Evolutionary conservation across 2,797 vertebrate species (phyloP), one percentile per base, ranked within the genome.

Genomic region (Lutra lutra): DNA sequence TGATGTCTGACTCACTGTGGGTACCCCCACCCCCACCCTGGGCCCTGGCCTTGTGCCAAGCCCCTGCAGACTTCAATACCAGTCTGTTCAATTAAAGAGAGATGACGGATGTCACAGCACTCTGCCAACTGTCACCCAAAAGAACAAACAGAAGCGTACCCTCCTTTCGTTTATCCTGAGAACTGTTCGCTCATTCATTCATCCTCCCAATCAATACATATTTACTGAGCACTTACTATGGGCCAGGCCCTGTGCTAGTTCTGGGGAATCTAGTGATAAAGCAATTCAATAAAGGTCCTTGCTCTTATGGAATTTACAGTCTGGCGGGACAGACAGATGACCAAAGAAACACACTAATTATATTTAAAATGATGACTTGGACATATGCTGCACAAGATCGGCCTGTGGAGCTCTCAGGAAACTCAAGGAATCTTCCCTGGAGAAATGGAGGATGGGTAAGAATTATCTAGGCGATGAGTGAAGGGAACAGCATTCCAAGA

Each of bases 41-140:
- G 93, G 89, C 29, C 20, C 94, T 98, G 98, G 98, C 97, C 96
- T 90, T 0, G 92, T 75, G 97, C 97, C 98, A 98, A 98, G 91
- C 95, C 96, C 96, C 98, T 94, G 94, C 90, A 97, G 97, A 91
- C 95, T 95, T 97, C 97, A 96, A 87, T 97, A 92, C 93, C 95
- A 96, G 89, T 66, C 94, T 95, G 82, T 94, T 97, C 98, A 97
- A 97, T 98, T 98, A 98, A 82, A 97, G 93, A 72, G 93, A 96
- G 96, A 89, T 97, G 98, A 97, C 7, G 97, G 97, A 79, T 98
- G 98, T 98, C 97, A 98, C 97, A 97, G 96, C 98, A 97, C 94
- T 96, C 97, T 97, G 97, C 97, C 97, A 97, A 98, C 97, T 98
- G 98, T 96, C 98, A 98, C 96, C 95, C 92, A 88, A 86, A 96